Base-by-base conservation (phyloP, 2,797 vertebrate genomes). In the Triplophysa yarkandensis region DNA sequence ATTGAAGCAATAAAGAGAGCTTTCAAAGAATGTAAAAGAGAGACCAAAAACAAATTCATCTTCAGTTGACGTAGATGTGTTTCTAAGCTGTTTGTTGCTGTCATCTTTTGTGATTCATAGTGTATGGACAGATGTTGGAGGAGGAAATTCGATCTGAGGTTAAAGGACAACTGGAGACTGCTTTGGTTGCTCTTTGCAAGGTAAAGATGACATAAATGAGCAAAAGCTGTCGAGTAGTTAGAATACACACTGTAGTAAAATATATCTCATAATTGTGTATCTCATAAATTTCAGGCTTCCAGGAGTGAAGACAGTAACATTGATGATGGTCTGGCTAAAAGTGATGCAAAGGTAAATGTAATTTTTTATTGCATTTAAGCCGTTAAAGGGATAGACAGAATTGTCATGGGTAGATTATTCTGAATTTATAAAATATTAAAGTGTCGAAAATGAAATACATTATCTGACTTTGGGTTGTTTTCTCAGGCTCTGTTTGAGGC, bases 141-240 rank as follows among this genome's bases (percentile, higher is more conserved):
- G 86, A 95, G 14, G 89, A 95, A 13, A 93, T 98, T 6, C 86
- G 79, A 30, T 81, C 83, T 14, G 96, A 98, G 61, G 95, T 95
- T 30, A 89, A 88, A 1, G 93, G 94, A 27, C 86, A 94, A 61
- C 96, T 94, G 71, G 85, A 87, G 61, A 86, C 83, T 1, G 90
- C 91, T 65, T 90, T 98, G 44, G 90, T 97, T 78, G 82, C 91
- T 55, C 86, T 98, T 76, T 81, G 88, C 76, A 92, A 92, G 92
- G 93, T 94, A 67, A 25, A 64, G 28, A 55, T 27, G 30, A 10
- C n/a, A 50, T 25, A 6, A 16, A 2, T 13, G 41, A 28, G 54
- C 54, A 36, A 14, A 66, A 23, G 1, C 4, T 6, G 3, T 10
- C 13, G 19, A 28, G 6, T 19, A 6, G 13, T 62, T 39, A 36